Percentiles rank a stretch among this genome's conserved stretches.
Evolutionary conservation across 2,888 invertebrate species (phyloP).

Genomic region (Orthonevra nobilis): DNA sequence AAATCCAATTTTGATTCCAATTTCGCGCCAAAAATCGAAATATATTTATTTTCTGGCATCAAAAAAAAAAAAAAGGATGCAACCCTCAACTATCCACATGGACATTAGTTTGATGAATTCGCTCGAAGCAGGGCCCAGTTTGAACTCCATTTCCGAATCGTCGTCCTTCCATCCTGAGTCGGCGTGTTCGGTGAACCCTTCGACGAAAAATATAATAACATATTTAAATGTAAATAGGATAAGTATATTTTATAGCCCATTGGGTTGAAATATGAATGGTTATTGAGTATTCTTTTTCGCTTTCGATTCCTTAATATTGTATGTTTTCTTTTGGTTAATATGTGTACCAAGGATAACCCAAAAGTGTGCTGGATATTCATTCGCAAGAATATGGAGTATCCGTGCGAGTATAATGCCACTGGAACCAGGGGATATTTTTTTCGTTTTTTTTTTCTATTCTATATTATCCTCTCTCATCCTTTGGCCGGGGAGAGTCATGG

Average conservation of each 20-base stretch:
- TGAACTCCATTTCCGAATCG: constrained; percentile 55
- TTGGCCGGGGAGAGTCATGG: no score
- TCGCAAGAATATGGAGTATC: constrained; percentile 8
- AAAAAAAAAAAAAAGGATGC: no score
- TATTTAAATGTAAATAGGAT: constrained; percentile 73
- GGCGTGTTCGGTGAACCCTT: constrained; percentile 6
- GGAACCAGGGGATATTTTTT: constrained; percentile 71
- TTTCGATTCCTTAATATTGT: constrained; percentile 70
- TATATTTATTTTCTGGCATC: no score
- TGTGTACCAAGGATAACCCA: constrained; percentile 66
- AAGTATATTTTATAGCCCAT: constrained; percentile 74
- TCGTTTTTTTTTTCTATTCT: constrained; percentile 51
- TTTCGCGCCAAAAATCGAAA: no score
- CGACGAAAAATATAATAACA: constrained; percentile 57
- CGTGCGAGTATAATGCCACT: constrained; percentile 58
- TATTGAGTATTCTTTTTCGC: constrained; percentile 71
- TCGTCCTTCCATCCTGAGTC: not conserved
- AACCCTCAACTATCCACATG: no score
- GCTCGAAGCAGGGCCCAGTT: constrained; percentile 29
- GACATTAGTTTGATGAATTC: constrained; percentile 46
- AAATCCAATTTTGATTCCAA: no score
- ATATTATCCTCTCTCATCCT: constrained; percentile 68
- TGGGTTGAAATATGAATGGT: constrained; percentile 73
- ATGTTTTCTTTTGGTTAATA: constrained; percentile 69
- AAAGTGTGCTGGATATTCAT: constrained; percentile 55